These are phyloP conservation scores for Apeira syringaria DNA, from an alignment of 2,888 invertebrate species.

Conservation along the genomic window DNA sequence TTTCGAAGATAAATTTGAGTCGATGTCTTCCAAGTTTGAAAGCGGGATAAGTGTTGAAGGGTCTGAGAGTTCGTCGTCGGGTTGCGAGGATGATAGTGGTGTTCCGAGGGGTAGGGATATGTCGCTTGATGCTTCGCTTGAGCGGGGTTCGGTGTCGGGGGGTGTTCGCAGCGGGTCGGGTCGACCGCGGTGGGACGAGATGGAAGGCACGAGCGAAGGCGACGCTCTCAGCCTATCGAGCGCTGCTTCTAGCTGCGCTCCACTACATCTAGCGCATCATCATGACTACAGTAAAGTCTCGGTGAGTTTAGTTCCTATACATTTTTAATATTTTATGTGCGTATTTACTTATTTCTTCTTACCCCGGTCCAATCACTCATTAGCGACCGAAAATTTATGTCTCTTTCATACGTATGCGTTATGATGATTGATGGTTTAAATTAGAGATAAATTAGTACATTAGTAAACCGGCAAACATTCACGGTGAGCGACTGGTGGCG, in stretches of 20 bases:
- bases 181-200: slow-evolving; percentile 76
- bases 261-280: slow-evolving; percentile 68
- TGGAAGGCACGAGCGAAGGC: slow-evolving; percentile 71
- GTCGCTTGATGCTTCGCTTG: slow-evolving; percentile 80
- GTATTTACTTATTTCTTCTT: no score
- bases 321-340: background rate
- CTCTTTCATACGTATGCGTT: no score
- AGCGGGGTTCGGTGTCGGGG: slow-evolving; percentile 72
- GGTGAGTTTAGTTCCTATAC: slow-evolving; percentile 53
- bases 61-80: slow-evolving; percentile 68
- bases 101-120: slow-evolving; percentile 65
- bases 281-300: slow-evolving; percentile 77
- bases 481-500: no score
- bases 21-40: slow-evolving; percentile 62
- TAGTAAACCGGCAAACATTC: no score
- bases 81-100: slow-evolving; percentile 67
- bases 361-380: no score
- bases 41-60: slow-evolving; percentile 68
- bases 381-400: no score
- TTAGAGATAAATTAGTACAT: no score
- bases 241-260: slow-evolving; percentile 76
- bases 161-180: slow-evolving; percentile 82
- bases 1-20: slow-evolving; percentile 50
- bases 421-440: no score
- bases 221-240: slow-evolving; percentile 77